Evolutionary conservation across 2,113 vertebrate species (phyloP), one percentile per base, ranked within the genome.

Genomic region (Poeciliopsis prolifica): DNA sequence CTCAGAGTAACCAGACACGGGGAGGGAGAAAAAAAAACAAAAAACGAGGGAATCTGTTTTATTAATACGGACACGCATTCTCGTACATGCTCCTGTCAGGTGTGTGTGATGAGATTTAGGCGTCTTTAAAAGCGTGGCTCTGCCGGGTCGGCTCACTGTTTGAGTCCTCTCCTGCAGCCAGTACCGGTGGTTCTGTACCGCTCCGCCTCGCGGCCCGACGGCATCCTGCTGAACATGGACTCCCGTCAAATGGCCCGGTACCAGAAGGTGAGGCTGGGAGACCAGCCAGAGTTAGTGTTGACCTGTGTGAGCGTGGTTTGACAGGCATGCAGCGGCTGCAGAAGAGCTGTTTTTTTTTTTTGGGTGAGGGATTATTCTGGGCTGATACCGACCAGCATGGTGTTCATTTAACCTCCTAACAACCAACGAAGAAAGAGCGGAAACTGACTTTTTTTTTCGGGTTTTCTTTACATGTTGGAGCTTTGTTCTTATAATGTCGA

Each of bases 211-310:
- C 86, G 73, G 63, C 88, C 72, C 2, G 77, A 79, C 44, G 86
- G 85, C 78, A 19, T 93, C 84, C 77, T 93, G 77, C 82, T 93
- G 86, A 85, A 92, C 82, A 67, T 63, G 69, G 82, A 70, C 73
- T 64, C 63, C 29, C 24, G 65, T 74, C 82, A 62, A 33, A 73
- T 91, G 85, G 83, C 86, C 70, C 78, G 29, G 51, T 89, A 87
- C 79, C 81, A 93, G 86, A 93, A 95, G 95, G 94, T 95, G 93
- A 93, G 91, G 77, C 81, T 69, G 82, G 81, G 77, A 31, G 77
- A 72, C 78, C 66, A 42, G 76, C 77, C 77, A 2, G 65, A 68
- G 79, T 79, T 72, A 67, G 83, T 77, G 80, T 74, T 78, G 82
- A 81, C 62, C 33, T n/a, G 88, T 84, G 88, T 84, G 86, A 70